Evolutionary conservation across 2,888 invertebrate species (phyloP), one percentile per base, ranked within the genome.

Genomic region (Candidula unifasciata): DNA sequence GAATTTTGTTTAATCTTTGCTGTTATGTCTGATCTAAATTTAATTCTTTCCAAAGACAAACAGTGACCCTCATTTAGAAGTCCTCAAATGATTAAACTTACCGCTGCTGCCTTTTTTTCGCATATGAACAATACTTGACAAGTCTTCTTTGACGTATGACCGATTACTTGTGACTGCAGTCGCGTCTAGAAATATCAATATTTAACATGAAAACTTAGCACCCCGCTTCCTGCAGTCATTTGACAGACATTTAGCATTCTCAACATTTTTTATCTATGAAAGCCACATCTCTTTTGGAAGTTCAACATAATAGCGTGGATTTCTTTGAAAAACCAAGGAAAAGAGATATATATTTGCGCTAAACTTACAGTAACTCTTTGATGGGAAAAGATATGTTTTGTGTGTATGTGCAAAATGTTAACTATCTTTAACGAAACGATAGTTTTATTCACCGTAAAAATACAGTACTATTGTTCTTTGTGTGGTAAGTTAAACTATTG

Each of bases 131-230:
- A 35, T 44, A 73, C 37, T 21, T 37, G 37, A 37, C 71, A 21
- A 71, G 37, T 37, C 44, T 0, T 13, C n/a, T 10, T 3, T 52
- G 73, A n/a, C 74, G 24, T 54, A 54, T 10, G 30, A 71, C 35
- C 13, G 33, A 44, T 8, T 18, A 30, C 74, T 33, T 54, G 18
- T 54, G n/a, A 30, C 74, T 54, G 54, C 21, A 30, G 30, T 30
- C 52, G 30, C 74, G 54, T 21, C 54, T 74, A 1, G 24, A 30
- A 54, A 74, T 74, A 74, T 74, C 54, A 74, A 74, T 74, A 74
- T 74, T 74, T 54, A 54, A 74, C 74, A 74, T 74, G 30, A 30
- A 54, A 54, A 74, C 73, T 10, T 54, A 5, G 54, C 52, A 54
- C 16, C 74, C 24, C 44, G 13, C 21, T 21, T 30, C 74, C 5